These are phyloP conservation scores for Sinocyclocheilus anophthalmus DNA, from an alignment of 2,113 vertebrate genomes.

Conservation along the genomic window DNA sequence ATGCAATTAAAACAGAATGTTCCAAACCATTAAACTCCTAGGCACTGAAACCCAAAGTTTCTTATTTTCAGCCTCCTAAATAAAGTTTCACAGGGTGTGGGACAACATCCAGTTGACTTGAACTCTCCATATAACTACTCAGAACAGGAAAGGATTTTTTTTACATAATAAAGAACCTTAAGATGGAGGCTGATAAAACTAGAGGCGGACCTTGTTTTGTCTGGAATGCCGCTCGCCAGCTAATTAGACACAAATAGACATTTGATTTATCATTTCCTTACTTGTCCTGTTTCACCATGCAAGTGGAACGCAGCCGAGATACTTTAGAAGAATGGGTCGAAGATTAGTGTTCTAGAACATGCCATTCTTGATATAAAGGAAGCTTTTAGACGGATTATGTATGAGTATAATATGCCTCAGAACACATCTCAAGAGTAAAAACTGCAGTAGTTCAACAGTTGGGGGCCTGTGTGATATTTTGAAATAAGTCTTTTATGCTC, in stretches of 20 bases:
- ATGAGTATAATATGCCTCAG: not conserved
- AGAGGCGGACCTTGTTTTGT: constrained; percentile 76
- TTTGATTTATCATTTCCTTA: constrained; percentile 64
- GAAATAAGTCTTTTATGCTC: no score
- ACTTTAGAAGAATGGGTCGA: constrained; percentile 24
- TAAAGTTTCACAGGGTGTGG: constrained; percentile 25
- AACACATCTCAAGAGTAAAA: not conserved
- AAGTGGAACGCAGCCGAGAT: constrained; percentile 32
- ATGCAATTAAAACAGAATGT: not conserved
- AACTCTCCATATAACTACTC: constrained; percentile 73
- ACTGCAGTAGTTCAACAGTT: not conserved
- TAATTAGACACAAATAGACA: constrained; percentile 65
- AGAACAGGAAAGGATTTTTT: constrained; percentile 89
- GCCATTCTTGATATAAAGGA: constrained; percentile 1
- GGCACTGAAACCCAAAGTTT: not conserved
- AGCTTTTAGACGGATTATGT: constrained; percentile 9
- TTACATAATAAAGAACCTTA: constrained; percentile 78
- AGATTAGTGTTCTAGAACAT: constrained; percentile 33
- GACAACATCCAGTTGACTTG: constrained; percentile 24
- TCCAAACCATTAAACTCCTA: not conserved
- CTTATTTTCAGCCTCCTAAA: constrained; percentile 22
- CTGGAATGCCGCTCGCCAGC: constrained; percentile 69
- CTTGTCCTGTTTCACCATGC: constrained; percentile 14
- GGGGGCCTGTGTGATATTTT: not conserved
- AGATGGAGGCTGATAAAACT: constrained; percentile 85